Evolutionary conservation across 2,113 vertebrate genomes (phyloP), one percentile per base, ranked within the genome.

Genomic region (Nothocercus nigrocapillus): DNA sequence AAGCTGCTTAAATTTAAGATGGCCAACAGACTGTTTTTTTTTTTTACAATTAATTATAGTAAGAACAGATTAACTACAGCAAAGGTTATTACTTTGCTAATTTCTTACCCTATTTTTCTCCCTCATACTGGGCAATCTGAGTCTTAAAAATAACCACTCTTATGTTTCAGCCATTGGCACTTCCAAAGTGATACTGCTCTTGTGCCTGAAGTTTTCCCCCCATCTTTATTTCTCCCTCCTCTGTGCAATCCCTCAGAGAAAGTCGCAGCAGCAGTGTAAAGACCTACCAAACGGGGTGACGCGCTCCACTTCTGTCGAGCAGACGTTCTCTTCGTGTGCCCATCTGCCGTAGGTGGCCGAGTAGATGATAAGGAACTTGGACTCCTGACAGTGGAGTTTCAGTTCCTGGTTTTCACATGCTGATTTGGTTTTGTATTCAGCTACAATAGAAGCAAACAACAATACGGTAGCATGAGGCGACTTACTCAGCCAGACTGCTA

Each of bases 351-450:
- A 99, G 90, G 98, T 98, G 18, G 99, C 99, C 6, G 98, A 98
- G 63, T 99, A 99, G 98, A 99, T 99, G 96, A 98, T 99, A 87
- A 99, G 98, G 85, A 98, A 98, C 96, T 98, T 99, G 89, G 99
- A 98, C 64, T 98, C 97, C 67, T 99, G 99, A 88, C 99, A 99
- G 96, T 98, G 99, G 87, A 99, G 98, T 53, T 98, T 97, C 98
- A 99, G 94, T 73, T 97, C 98, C 84, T 98, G 98, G 66, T 98
- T 98, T 94, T 99, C 99, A 96, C 99, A 99, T 17, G 97, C 98
- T 49, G 98, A 98, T 93, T 97, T 98, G 94, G 97, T 99, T 97
- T 98, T 99, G 96, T 99, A 98, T 97, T 99, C 99, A 83, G 98
- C 99, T 99, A 94, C 94, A 97, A 97, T 22, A 93, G 94, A 98